Percentiles rank a stretch among this genome's conserved stretches.
Evolutionary conservation across 2,113 vertebrate genomes (phyloP).

Genomic region (Entomyzon cyanotis): DNA sequence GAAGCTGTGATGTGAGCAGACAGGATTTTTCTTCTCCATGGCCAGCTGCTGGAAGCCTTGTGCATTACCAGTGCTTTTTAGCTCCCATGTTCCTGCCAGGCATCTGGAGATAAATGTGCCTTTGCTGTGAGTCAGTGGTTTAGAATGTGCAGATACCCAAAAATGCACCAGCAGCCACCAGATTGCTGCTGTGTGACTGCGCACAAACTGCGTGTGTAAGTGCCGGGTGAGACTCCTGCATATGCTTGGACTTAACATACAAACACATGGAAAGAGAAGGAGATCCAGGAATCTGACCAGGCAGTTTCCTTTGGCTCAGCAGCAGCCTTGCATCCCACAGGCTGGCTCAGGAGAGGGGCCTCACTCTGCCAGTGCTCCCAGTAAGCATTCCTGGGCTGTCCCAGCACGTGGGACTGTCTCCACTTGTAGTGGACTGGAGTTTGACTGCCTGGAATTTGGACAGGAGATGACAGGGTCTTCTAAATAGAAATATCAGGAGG

Average conservation of each 20-base stretch:
- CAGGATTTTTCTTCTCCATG: background rate
- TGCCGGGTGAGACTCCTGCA: background rate
- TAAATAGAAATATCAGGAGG: background rate
- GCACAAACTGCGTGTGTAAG: background rate
- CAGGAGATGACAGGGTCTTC: background rate
- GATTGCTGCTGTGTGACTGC: background rate
- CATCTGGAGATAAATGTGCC: constrained; percentile 22
- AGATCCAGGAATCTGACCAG: background rate
- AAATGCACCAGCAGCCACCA: background rate
- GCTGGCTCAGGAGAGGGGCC: background rate
- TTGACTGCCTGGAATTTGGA: background rate
- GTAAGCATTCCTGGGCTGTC: background rate
- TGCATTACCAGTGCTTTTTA: background rate
- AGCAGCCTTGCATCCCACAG: background rate
- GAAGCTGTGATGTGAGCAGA: background rate
- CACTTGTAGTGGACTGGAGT: background rate
- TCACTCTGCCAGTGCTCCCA: background rate
- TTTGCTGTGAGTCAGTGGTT: constrained; percentile 24
- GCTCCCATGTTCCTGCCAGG: background rate
- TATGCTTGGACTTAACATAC: background rate
- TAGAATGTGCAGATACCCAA: constrained; percentile 9
- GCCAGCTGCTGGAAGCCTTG: background rate
- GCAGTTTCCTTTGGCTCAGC: background rate
- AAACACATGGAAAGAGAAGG: background rate
- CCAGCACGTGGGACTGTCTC: background rate